Percentiles rank a stretch among this genome's conserved stretches.
Conservation (phyloP, 2,888 invertebrate species). For the Philonicus albiceps region DNA sequence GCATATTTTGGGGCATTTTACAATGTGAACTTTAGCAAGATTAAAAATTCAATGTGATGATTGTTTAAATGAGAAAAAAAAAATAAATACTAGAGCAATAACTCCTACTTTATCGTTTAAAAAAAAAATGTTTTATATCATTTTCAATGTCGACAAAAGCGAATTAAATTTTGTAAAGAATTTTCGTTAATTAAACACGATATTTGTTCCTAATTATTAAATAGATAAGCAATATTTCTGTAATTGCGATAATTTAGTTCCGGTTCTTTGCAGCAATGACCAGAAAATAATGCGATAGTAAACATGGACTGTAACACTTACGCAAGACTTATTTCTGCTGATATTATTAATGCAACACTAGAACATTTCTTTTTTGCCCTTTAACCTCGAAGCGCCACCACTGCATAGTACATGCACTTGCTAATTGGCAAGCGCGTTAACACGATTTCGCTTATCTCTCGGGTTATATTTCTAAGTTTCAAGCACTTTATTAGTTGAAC, state of each 20-base stretch:
- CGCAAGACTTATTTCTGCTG: background rate
- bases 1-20: background rate
- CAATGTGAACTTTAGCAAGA: background rate
- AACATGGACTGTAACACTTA: background rate
- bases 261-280: background rate
- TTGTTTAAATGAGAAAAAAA: background rate
- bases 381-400: background rate
- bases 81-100: background rate
- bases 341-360: background rate
- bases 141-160: background rate
- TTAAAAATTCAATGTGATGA: background rate
- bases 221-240: background rate
- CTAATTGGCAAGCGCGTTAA: background rate
- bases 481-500: background rate
- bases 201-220: background rate
- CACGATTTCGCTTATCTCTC: background rate
- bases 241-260: background rate
- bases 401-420: background rate
- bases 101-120: background rate
- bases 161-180: background rate
- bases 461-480: background rate
- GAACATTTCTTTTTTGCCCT: background rate
- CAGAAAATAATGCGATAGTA: background rate
- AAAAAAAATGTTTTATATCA: background rate
- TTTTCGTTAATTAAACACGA: background rate